phyloP scores from a whole-genome alignment of 2,113 vertebrate genomes.

The Lycaon pictus region DNA sequence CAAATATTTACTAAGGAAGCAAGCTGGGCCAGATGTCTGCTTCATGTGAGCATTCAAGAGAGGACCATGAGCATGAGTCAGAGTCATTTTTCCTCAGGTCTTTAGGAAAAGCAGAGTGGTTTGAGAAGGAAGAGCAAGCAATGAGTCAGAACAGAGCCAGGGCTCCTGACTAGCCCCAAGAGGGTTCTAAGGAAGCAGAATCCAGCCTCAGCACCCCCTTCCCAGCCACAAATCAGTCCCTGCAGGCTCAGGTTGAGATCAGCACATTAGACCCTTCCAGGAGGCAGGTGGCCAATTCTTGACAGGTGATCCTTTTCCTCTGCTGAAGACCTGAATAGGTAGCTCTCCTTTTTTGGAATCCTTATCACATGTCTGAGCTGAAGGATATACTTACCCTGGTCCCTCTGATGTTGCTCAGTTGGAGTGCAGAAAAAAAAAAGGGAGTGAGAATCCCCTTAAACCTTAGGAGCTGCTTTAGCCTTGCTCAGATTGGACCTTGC shows the following conservation, averaged over 20 bases:
- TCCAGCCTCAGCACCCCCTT: not conserved
- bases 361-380: not conserved
- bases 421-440: not conserved
- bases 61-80: not conserved
- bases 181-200: not conserved
- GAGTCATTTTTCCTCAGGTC: not conserved
- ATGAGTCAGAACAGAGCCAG: not conserved
- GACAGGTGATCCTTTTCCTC: not conserved
- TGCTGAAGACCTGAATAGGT: not conserved
- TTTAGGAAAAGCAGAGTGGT: slow-evolving; percentile 12
- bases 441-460: not conserved
- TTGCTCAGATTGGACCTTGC: not conserved
- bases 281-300: not conserved
- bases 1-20: not conserved
- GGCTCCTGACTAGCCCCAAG: not conserved
- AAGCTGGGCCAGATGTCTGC: not conserved
- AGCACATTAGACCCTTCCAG: not conserved
- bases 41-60: not conserved
- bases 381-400: not conserved
- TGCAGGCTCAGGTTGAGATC: not conserved
- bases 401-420: not conserved
- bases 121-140: not conserved
- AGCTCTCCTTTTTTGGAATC: not conserved
- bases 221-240: not conserved
- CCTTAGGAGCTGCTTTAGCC: not conserved